Evolutionary conservation across 1,140 invertebrate genomes (phyloP).

Genomic region (Caerostris darwini): DNA sequence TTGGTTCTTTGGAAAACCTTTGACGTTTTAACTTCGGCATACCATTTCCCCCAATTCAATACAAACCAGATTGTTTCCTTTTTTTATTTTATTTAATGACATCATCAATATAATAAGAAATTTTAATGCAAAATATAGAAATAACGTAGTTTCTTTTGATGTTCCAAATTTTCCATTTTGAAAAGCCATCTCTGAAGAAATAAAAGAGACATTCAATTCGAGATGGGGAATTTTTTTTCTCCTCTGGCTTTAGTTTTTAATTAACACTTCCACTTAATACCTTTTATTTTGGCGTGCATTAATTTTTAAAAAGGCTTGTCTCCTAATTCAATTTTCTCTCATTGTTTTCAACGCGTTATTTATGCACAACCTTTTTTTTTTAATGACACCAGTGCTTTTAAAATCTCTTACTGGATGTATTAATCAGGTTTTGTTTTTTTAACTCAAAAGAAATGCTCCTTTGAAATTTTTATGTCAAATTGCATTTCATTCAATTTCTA

Average conservation of each 20-base stretch:
- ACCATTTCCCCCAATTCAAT: not conserved
- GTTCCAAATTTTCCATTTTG: not conserved
- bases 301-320: slow-evolving; percentile 11
- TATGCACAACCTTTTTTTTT: not conserved
- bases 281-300: not conserved
- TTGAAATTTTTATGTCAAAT: too few relatives aligned
- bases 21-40: not conserved
- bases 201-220: too few relatives aligned
- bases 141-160: slow-evolving; percentile 5
- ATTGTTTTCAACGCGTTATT: not conserved
- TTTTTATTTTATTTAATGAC: not conserved
- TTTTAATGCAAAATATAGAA: slow-evolving; percentile 15
- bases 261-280: not conserved
- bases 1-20: not conserved
- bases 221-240: not conserved
- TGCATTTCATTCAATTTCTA: too few relatives aligned
- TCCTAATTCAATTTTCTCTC: not conserved
- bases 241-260: not conserved
- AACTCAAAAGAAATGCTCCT: not conserved
- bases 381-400: not conserved
- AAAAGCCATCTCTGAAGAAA: not conserved
- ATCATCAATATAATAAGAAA: not conserved
- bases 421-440: slow-evolving; percentile 19
- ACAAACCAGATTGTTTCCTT: not conserved
- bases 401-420: not conserved